Conservation (phyloP, 2,888 invertebrate species). For the Pediacus dermestoides region DNA sequence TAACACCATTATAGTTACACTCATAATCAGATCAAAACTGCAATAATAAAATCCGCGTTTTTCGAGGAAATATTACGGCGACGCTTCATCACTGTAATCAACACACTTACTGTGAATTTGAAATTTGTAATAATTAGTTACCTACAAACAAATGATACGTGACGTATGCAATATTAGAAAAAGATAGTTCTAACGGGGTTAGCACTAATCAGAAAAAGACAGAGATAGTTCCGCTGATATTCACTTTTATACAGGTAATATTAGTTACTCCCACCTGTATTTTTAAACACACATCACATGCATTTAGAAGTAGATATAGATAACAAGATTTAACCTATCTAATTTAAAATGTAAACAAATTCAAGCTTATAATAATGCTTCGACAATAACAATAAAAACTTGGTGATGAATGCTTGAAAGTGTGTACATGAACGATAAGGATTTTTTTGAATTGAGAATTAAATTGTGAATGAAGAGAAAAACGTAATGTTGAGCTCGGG, state of each 20-base stretch:
- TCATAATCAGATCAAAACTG: no score
- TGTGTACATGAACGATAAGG: no score
- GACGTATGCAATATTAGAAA: slow-evolving; percentile 4
- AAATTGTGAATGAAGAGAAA: no score
- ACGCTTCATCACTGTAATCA: no score
- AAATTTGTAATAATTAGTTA: slow-evolving; percentile 6
- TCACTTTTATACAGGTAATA: background rate
- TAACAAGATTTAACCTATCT: slow-evolving; percentile 7
- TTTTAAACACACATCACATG: slow-evolving; percentile 4
- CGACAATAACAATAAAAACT: no score
- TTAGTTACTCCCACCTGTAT: slow-evolving; percentile 13
- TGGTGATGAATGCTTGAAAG: no score
- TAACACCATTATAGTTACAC: no score
- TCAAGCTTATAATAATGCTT: no score
- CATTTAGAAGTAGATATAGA: slow-evolving; percentile 22
- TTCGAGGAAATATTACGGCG: no score
- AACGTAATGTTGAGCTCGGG: no score
- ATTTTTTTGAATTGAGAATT: no score
- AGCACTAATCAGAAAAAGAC: background rate
- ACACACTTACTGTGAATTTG: slow-evolving; percentile 6
- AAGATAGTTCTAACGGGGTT: background rate
- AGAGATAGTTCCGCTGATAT: slow-evolving; percentile 4
- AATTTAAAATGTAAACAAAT: slow-evolving; percentile 4
- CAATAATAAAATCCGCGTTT: no score
- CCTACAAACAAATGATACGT: slow-evolving; percentile 10